These are phyloP conservation scores for Heliornis fulica DNA, from an alignment of 2,113 vertebrate species.

Conservation along the genomic window DNA sequence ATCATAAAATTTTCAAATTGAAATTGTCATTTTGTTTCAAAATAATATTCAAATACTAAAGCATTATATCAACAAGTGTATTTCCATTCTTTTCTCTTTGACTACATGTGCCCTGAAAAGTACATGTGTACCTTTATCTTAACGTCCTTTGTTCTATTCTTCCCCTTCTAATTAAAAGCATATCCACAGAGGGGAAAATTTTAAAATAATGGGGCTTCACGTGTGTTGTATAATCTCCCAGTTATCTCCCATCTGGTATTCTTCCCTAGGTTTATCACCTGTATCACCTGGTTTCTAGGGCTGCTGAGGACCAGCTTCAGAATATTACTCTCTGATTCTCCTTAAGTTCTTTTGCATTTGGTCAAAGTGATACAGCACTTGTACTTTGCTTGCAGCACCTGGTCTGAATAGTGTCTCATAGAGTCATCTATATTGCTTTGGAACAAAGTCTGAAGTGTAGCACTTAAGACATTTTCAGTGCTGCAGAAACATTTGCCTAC, in stretches of 20 bases:
- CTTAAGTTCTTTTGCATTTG: not conserved
- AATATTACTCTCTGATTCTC: not conserved
- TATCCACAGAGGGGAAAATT: not conserved
- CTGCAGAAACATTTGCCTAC: not conserved
- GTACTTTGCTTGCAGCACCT: not conserved
- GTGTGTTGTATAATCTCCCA: not conserved
- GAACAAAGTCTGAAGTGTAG: not conserved
- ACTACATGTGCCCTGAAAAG: not conserved
- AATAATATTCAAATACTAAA: not conserved
- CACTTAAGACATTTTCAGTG: not conserved
- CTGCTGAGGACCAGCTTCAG: not conserved
- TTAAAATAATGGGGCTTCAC: not conserved
- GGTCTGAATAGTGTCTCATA: not conserved
- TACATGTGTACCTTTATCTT: not conserved
- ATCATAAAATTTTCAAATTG: not conserved
- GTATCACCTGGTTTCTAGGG: not conserved
- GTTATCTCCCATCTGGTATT: not conserved
- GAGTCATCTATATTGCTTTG: not conserved
- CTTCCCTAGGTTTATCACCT: not conserved
- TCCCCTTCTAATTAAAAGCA: not conserved
- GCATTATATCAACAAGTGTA: not conserved
- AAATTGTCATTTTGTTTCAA: not conserved
- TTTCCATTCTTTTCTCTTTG: not conserved
- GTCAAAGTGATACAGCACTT: not conserved
- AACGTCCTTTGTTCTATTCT: not conserved